Percentiles rank a stretch among this genome's conserved stretches.
Conservation (phyloP, 92 coral and sea anemone species). For the Zoanthus solanderi region DNA sequence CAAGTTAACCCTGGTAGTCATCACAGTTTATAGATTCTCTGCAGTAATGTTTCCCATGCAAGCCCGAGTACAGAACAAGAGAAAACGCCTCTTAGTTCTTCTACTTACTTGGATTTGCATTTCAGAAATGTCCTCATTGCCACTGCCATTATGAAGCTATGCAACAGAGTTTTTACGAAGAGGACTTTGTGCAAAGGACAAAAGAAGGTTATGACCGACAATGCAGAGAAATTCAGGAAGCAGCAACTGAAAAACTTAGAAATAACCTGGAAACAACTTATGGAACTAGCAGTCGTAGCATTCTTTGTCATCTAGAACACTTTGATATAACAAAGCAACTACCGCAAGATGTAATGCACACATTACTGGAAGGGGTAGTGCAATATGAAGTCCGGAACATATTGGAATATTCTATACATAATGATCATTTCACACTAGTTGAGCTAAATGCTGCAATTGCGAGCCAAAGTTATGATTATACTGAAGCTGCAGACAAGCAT, state of each 20-base stretch:
- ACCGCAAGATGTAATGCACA: conserved; percentile 78
- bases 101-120: conserved; percentile 5
- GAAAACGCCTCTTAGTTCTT: background rate
- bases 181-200: conserved; percentile 50
- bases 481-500: conserved; percentile 45
- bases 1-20: background rate
- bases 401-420: background rate
- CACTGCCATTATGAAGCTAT: conserved; percentile 52
- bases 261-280: conserved; percentile 27
- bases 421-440: conserved; percentile 12
- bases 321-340: conserved; percentile 66
- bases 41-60: background rate
- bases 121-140: conserved; percentile 59
- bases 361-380: conserved; percentile 70
- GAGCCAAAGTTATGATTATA: conserved; percentile 45
- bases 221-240: conserved; percentile 49
- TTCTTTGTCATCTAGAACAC: conserved; percentile 47
- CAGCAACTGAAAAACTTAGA: conserved; percentile 18
- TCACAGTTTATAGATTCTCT: background rate
- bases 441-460: conserved; percentile 37
- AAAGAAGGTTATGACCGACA: conserved; percentile 44
- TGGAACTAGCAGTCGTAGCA: conserved; percentile 46
- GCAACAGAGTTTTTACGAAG: conserved; percentile 56
- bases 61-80: background rate
- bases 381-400: conserved; percentile 29